A percentile compares a stretch with the other conserved stretches of the same genome.
These are phyloP conservation scores for Tetraodon nigroviridis DNA, from an alignment of 2,113 vertebrate species.

Conservation along the genomic window DNA sequence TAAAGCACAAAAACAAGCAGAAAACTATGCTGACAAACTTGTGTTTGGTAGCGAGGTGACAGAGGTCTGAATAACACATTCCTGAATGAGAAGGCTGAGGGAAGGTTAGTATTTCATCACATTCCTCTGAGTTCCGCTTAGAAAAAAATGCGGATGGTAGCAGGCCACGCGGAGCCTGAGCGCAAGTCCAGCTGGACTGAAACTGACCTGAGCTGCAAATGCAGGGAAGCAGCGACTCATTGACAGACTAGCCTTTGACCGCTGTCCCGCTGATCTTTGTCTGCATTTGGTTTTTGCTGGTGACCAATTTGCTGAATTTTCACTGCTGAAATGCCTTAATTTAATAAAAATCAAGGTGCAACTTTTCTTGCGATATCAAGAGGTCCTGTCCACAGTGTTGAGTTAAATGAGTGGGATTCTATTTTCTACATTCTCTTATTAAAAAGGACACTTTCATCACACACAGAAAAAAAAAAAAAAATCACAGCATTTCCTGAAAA, in stretches of 20 bases:
- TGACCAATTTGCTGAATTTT: no score
- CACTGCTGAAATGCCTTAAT: background rate
- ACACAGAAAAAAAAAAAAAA: no score
- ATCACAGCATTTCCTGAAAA: slow-evolving; percentile 42
- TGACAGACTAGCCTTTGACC: slow-evolving; percentile 18
- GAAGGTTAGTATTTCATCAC: slow-evolving; percentile 3
- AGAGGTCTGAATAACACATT: slow-evolving; percentile 4
- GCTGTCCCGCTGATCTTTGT: slow-evolving; percentile 7
- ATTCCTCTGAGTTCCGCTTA: slow-evolving; percentile 35
- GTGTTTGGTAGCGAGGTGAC: slow-evolving; percentile 20
- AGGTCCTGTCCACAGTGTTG: background rate
- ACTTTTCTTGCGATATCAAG: slow-evolving; percentile 5
- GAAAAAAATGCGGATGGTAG: slow-evolving; percentile 35
- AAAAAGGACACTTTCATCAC: slow-evolving; percentile 31
- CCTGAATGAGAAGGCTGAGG: slow-evolving; percentile 13
- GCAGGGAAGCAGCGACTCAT: slow-evolving; percentile 19
- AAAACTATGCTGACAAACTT: no score
- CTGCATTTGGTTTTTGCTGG: background rate
- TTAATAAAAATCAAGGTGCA: slow-evolving; percentile 5
- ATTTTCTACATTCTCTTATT: slow-evolving; percentile 30
- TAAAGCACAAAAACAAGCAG: no score
- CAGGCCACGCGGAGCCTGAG: slow-evolving; percentile 25
- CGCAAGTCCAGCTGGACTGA: slow-evolving; percentile 23
- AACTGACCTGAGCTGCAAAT: slow-evolving; percentile 25
- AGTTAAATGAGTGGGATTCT: slow-evolving; percentile 24